Evolutionary conservation across 2,888 invertebrate species (phyloP).

Genomic region (Sinhomidia bicolor): DNA sequence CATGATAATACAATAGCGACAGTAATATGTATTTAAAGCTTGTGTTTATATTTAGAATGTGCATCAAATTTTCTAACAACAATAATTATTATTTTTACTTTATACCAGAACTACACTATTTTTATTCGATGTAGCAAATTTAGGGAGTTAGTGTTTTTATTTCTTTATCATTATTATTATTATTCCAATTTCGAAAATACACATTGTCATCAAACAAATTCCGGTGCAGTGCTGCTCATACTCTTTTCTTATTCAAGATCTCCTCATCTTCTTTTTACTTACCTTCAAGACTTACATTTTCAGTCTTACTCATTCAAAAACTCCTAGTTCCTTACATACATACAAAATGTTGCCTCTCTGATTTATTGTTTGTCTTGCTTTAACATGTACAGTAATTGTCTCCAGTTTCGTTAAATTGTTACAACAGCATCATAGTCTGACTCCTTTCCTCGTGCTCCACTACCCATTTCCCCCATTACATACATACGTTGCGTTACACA

Average conservation of each 20-base stretch:
- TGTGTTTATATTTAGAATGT: neutral
- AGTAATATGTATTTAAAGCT: neutral
- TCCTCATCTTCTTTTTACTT: neutral
- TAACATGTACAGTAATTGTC: neutral
- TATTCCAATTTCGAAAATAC: neutral
- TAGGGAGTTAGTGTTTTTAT: neutral
- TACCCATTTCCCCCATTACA: neutral
- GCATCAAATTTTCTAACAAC: too few species aligned
- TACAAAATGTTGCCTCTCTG: neutral
- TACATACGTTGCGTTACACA: slow-evolving; percentile 17
- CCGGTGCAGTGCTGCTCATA: neutral
- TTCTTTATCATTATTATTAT: neutral
- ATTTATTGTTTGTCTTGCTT: neutral
- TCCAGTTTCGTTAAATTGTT: neutral
- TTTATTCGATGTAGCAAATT: too few species aligned
- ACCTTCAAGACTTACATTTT: slow-evolving; percentile 3
- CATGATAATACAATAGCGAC: too few species aligned
- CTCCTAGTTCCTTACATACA: neutral
- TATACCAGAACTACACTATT: too few species aligned
- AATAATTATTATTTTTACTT: too few species aligned
- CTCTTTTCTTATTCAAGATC: neutral
- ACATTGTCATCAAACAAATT: neutral
- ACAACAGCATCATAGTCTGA: neutral
- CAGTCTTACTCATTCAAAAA: slow-evolving; percentile 28
- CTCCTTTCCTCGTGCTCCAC: neutral